Percentiles rank a stretch among this genome's conserved stretches.
Conservation (phyloP, 2,888 invertebrate species). For the Melolontha melolontha region DNA sequence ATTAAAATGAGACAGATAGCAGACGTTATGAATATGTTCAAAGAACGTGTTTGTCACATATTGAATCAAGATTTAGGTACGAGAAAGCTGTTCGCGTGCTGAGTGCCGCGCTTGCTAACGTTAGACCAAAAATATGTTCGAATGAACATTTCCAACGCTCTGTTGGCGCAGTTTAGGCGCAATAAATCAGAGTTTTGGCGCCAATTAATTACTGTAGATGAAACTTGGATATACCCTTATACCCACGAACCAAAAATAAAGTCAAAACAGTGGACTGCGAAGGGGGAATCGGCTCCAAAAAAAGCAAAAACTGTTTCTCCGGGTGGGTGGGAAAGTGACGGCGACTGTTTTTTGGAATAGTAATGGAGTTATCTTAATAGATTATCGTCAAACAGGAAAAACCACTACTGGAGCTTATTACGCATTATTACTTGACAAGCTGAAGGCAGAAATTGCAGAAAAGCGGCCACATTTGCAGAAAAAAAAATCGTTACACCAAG, state of each 20-base stretch:
- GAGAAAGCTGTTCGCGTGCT: constrained; percentile 41
- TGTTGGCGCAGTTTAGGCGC: too few species aligned
- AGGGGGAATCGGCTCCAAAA: constrained; percentile 34
- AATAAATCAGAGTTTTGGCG: too few species aligned
- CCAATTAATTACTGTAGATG: constrained; percentile 2
- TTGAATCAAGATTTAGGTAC: constrained; percentile 47
- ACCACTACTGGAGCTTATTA: too few species aligned
- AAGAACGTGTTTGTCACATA: constrained; percentile 46
- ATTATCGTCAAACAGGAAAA: constrained; percentile 11
- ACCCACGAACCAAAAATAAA: too few species aligned
- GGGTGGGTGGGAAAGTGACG: constrained; percentile 32
- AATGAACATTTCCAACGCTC: too few species aligned
- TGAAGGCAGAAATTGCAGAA: too few species aligned
- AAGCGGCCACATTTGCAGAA: too few species aligned
- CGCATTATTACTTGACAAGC: too few species aligned
- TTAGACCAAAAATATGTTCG: too few species aligned
- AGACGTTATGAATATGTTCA: constrained; percentile 44
- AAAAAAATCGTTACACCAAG: too few species aligned
- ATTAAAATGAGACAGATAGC: constrained; percentile 47
- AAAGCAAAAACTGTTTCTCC: constrained; percentile 27
- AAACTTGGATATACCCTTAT: constrained; percentile 47
- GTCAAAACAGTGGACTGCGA: constrained; percentile 29
- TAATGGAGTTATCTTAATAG: constrained; percentile 34
- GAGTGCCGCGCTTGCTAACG: too few species aligned
- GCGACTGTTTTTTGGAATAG: constrained; percentile 39